These are phyloP conservation scores for Drosophila subsilvestris DNA, from an alignment of 2,888 invertebrate genomes.

Conservation along the genomic window DNA sequence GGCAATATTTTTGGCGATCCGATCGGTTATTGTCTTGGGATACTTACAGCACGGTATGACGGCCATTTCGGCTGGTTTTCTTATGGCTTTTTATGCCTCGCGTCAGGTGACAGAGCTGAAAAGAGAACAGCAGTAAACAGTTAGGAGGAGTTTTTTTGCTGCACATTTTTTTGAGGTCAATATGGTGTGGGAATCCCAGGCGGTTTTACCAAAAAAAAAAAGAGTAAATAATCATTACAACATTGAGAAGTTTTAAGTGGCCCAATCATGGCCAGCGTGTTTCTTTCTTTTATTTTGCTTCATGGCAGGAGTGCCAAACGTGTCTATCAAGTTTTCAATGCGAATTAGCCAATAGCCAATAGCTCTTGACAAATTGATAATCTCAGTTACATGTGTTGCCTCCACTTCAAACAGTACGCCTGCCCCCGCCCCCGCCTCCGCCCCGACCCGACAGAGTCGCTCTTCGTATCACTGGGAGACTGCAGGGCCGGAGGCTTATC, in stretches of 20 bases:
- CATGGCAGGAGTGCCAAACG: background rate
- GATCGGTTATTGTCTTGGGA: constrained; percentile 10
- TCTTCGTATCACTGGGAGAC: constrained; percentile 2
- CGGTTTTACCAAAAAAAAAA: background rate
- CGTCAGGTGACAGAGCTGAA: constrained; percentile 38
- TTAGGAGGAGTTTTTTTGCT: constrained; percentile 34
- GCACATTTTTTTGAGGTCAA: constrained; percentile 3
- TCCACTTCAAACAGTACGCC: constrained; percentile 7
- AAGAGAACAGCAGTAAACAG: constrained; percentile 24
- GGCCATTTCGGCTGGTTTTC: constrained; percentile 61
- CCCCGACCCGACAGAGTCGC: background rate
- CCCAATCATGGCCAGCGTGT: background rate
- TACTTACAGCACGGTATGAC: constrained; percentile 71
- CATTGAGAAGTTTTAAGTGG: background rate
- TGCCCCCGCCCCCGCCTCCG: background rate
- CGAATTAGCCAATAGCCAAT: constrained; percentile 8
- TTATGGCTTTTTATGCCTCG: constrained; percentile 28
- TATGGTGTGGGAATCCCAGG: constrained; percentile 18
- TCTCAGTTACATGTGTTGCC: constrained; percentile 17
- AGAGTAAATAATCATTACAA: background rate
- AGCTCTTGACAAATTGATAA: constrained; percentile 6
- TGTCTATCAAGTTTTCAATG: background rate
- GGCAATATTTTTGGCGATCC: constrained; percentile 11
- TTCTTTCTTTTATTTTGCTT: background rate
- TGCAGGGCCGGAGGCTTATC: constrained; percentile 17